Base-by-base conservation (phyloP, 2,888 invertebrate genomes). In the Notodonta dromedarius region DNA sequence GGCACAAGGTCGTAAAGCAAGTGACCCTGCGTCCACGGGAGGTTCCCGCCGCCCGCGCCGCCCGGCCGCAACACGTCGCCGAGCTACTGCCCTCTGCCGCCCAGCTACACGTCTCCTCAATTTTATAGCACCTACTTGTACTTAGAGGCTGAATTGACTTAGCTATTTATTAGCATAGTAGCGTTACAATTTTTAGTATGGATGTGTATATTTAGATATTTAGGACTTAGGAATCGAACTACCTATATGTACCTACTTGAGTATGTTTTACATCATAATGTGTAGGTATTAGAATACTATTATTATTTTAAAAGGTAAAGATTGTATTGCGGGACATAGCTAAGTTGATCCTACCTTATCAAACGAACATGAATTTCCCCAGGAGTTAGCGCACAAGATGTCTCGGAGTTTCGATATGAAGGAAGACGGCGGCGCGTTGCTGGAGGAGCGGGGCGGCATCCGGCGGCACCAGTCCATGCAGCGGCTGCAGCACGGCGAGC, bases 391-490 rank as follows among this genome's bases (percentile, higher is more conserved):
- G 82, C 97, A 97, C 94, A 97, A 97, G 93, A 93, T 97, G 79
- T 97, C 97, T 75, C 94, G 97, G 85, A 97, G 97, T 93, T 97
- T 97, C 94, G 97, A 97, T 93, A 97, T 97, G 97, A 97, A 97
- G 91, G 97, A 97, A 82, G 97, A 97, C 76, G 96, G 96, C 78
- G 95, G 96, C 66, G 95, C 96, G 66, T 90, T 97, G 85, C 94
- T 96, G 80, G 95, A 95, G 75, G 95, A 95, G 74, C 94, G 95
- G 78, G 93, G 93, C 50, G 95, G 95, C 64, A 95, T 96, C 88
- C 92, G 96, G 79, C 94, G 96, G 77, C 96, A 96, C 90, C 95
- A 96, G 94, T 96, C 96, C 63, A 96, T 96, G 96, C 96, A 96
- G 91, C 93, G 96, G 84, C 90, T 96, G 93, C 95, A 82, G 89